Conservation (phyloP, 2,113 vertebrate species). For the Geothlypis trichas region DNA sequence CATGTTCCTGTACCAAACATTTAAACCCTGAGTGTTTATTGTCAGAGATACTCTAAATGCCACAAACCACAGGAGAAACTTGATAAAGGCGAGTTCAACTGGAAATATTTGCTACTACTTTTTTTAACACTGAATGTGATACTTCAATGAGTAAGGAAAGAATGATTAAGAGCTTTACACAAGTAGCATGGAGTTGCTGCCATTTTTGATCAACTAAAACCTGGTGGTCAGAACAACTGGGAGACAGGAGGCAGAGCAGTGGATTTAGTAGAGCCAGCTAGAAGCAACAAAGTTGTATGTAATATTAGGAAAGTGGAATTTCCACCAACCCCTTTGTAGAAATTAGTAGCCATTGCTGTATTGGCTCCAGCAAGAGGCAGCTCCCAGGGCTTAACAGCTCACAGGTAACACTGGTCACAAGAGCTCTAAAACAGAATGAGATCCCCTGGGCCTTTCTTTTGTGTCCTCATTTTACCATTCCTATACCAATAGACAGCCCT, state of each 20-base stretch:
- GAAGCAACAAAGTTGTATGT: background rate
- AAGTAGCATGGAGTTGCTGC: background rate
- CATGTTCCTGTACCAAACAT: fast-evolving
- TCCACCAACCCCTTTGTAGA: background rate
- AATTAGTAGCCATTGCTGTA: background rate
- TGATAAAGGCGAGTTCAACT: background rate
- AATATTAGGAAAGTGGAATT: background rate
- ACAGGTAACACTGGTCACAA: background rate
- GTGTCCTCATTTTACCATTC: background rate
- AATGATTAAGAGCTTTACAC: background rate
- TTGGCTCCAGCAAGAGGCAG: background rate
- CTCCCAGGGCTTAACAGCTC: background rate
- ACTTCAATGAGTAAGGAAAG: background rate
- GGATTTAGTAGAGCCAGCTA: background rate
- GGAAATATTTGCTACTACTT: background rate
- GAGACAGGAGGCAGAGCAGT: background rate
- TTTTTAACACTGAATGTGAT: background rate
- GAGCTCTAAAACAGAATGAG: background rate
- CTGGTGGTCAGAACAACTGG: background rate
- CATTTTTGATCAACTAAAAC: background rate
- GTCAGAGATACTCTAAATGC: background rate
- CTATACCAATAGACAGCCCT: background rate
- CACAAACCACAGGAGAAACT: background rate
- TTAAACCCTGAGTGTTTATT: background rate
- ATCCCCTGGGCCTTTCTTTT: background rate